phyloP scores from a whole-genome alignment of 1,140 invertebrate genomes.

The Dolichoris vasculosae region DNA sequence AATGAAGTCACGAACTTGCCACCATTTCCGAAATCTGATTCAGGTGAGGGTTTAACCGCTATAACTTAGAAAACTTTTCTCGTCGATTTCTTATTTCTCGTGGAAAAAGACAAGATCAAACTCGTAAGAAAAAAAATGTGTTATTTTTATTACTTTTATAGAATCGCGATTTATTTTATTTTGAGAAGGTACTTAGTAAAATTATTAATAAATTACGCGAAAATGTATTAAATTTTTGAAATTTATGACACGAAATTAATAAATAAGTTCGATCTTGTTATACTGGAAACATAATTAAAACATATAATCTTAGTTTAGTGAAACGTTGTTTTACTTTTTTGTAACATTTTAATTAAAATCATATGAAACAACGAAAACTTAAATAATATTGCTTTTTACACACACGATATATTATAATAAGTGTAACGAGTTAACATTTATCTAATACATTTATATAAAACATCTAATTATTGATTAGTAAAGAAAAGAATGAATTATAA shows the following conservation, averaged over 20 bases:
- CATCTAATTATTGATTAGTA: no score
- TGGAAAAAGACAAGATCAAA: not conserved
- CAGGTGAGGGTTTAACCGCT: slow-evolving; percentile 63
- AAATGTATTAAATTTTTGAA: no score
- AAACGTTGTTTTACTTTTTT: no score
- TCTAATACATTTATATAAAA: no score
- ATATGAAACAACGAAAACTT: not conserved
- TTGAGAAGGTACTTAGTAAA: no score
- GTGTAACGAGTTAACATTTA: not conserved
- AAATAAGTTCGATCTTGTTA: no score
- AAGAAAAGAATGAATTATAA: no score
- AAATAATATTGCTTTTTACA: not conserved
- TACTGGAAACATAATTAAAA: no score
- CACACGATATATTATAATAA: not conserved
- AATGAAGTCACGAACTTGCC: slow-evolving; percentile 67
- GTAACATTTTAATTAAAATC: no score
- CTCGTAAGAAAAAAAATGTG: not conserved
- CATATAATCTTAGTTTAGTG: no score
- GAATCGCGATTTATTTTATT: not conserved
- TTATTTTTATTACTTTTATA: not conserved
- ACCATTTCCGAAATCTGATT: slow-evolving; percentile 68
- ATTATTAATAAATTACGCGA: no score
- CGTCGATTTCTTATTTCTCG: slow-evolving; percentile 22
- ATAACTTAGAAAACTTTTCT: slow-evolving; percentile 43
- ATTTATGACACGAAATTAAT: no score